phyloP scores from a whole-genome alignment of 2,113 vertebrate genomes.

The Colinus virginianus region DNA sequence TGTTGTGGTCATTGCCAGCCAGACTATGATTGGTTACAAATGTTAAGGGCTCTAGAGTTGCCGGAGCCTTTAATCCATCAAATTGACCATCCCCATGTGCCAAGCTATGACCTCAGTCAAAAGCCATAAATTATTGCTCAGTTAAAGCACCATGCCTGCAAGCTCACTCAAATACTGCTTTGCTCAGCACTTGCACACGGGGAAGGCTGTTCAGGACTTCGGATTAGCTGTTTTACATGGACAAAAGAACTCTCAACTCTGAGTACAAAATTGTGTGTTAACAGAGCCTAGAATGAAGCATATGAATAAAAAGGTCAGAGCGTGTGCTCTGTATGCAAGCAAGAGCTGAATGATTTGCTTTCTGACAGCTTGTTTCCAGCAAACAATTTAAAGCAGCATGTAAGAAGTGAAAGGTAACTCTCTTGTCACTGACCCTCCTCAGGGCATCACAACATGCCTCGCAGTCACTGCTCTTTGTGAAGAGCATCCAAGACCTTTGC shows the following conservation, averaged over 20 bases:
- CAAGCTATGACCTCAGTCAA: conserved; percentile 51
- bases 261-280: neutral
- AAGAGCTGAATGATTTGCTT: neutral
- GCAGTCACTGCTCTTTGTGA: neutral
- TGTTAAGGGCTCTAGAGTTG: conserved; percentile 35
- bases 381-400: neutral
- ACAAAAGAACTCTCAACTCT: neutral
- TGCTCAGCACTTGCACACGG: neutral
- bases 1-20: conserved; percentile 6
- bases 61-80: conserved; percentile 36
- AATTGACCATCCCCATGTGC: neutral
- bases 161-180: neutral
- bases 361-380: neutral
- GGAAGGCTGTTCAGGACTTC: neutral
- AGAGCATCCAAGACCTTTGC: neutral
- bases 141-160: neutral
- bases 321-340: neutral
- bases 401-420: neutral
- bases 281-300: neutral
- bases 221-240: neutral
- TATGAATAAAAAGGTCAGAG: neutral
- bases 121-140: conserved; percentile 47
- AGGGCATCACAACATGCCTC: fast-evolving
- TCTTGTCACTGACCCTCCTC: neutral
- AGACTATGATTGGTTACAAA: conserved; percentile 46